Conservation (phyloP, 2,113 vertebrate species). For the Nannobrachium achirus region DNA sequence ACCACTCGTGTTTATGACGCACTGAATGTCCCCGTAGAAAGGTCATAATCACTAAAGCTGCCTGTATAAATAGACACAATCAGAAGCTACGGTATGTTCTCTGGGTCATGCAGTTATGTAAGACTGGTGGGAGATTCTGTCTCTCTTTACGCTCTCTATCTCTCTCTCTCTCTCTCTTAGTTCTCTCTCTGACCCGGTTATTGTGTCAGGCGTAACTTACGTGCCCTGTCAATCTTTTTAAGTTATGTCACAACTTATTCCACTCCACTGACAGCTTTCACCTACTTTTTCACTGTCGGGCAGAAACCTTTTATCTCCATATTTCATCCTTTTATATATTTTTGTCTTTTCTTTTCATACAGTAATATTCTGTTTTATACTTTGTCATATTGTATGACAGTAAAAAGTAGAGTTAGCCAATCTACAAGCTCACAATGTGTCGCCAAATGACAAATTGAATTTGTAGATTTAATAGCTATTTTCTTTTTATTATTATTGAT, state of each 20-base stretch:
- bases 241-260: constrained; percentile 15
- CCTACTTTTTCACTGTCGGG: neutral
- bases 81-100: constrained; percentile 10
- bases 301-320: no score
- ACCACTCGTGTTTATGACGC: constrained; percentile 21
- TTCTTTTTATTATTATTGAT: no score
- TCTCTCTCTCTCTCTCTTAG: neutral
- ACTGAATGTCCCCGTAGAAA: constrained; percentile 38
- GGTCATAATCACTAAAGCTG: constrained; percentile 58
- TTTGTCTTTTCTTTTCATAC: no score
- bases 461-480: no score
- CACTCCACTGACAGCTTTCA: constrained; percentile 8
- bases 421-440: no score
- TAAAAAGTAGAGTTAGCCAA: no score
- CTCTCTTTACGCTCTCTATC: neutral
- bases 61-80: constrained; percentile 60
- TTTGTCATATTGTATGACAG: no score
- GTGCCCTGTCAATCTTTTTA: neutral
- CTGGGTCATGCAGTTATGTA: constrained; percentile 28
- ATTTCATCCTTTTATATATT: no score
- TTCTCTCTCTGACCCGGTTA: constrained; percentile 2
- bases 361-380: no score
- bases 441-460: no score
- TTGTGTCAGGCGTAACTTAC: constrained; percentile 15
- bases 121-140: constrained; percentile 1